phyloP scores from a whole-genome alignment of 2,113 vertebrate genomes.

The Salminus brasiliensis region DNA sequence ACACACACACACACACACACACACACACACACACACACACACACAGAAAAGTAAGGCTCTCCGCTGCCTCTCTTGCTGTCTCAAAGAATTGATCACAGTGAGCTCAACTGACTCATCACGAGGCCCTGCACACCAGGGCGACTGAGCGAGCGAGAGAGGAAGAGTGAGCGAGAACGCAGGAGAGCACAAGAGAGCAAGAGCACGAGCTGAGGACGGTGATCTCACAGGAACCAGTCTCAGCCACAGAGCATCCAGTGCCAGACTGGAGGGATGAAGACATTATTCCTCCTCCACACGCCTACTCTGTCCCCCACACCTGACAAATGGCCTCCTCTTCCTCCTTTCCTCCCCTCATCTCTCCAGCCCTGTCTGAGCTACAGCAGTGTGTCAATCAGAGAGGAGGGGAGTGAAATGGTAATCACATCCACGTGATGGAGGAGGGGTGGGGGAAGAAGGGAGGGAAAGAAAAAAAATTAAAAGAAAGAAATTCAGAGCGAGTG shows the following conservation, averaged over 20 bases:
- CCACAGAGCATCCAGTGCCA: not conserved
- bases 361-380: not conserved
- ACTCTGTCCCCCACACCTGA: conserved; percentile 2
- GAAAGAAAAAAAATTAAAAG: too few species aligned
- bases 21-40: conserved; percentile 1
- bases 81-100: conserved; percentile 1
- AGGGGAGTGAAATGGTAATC: not conserved
- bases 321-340: not conserved
- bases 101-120: conserved; percentile 17
- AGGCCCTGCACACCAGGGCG: not conserved
- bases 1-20: not conserved
- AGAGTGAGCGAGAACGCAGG: not conserved
- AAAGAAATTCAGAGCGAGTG: too few species aligned
- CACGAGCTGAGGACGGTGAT: not conserved
- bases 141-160: not conserved
- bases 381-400: not conserved
- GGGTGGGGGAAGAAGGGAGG: not conserved
- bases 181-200: not conserved
- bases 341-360: not conserved
- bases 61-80: not conserved
- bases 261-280: not conserved
- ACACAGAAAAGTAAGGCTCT: not conserved
- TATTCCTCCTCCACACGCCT: conserved; percentile 2
- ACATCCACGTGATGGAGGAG: not conserved
- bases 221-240: not conserved